Percentiles rank a stretch among this genome's conserved stretches.
phyloP scores from a whole-genome alignment of 35 echinoderm and acorn worm genomes.

The Acanthaster planci region DNA sequence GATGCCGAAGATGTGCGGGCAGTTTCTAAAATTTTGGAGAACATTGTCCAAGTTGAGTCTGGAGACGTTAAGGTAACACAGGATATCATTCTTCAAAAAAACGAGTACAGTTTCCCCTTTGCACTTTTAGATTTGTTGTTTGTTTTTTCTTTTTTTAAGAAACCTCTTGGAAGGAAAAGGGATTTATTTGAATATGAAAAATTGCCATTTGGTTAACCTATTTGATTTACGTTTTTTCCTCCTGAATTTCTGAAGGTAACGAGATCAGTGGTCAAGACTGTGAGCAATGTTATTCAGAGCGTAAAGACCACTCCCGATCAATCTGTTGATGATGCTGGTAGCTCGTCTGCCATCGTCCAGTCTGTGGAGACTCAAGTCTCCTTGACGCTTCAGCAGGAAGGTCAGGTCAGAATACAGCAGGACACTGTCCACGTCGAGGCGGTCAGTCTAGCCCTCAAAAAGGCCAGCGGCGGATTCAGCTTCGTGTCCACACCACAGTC shows the following conservation, averaged over 20 bases:
- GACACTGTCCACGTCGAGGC: conserved; percentile 15
- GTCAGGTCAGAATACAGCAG: not conserved
- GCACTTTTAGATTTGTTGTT: too few relatives aligned
- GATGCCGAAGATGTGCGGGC: not conserved
- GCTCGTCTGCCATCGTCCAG: not conserved
- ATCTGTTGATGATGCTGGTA: too few relatives aligned
- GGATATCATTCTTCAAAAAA: not conserved
- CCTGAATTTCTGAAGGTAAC: conserved; percentile 20
- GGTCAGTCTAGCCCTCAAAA: not conserved
- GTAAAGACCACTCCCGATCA: not conserved
- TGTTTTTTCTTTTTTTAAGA: too few relatives aligned
- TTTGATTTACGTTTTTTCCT: too few relatives aligned
- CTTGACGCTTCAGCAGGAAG: not conserved
- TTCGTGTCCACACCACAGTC: not conserved
- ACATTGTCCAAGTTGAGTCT: not conserved
- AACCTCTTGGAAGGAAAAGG: too few relatives aligned
- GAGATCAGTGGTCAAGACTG: not conserved
- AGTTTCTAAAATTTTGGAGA: conserved; percentile 14
- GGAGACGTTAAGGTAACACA: not conserved
- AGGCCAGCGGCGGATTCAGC: not conserved
- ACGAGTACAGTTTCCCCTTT: too few relatives aligned
- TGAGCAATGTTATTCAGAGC: not conserved
- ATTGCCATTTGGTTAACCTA: too few relatives aligned
- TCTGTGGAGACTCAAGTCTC: conserved; percentile 3
- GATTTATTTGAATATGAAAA: too few relatives aligned